Percentiles rank a stretch among this genome's conserved stretches.
Evolutionary conservation across 2,888 invertebrate genomes (phyloP).

Genomic region (Nomada lathburiana): DNA sequence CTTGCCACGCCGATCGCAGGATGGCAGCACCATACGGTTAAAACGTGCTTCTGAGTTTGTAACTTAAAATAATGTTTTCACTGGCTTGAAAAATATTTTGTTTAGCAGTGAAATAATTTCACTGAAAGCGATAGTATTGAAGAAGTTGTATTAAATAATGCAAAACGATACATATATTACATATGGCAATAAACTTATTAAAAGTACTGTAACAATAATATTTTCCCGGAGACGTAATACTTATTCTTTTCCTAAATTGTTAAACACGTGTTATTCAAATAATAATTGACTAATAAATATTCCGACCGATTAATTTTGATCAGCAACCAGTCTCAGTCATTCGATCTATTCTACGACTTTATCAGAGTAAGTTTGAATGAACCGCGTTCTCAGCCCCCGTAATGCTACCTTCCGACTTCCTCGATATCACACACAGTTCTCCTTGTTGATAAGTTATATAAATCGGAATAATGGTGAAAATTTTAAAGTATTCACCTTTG

Average conservation of each 20-base stretch:
- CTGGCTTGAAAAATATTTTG: not conserved
- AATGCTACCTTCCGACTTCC: not conserved
- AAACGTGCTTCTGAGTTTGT: not conserved
- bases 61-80: conserved; percentile 17
- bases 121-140: too few relatives aligned
- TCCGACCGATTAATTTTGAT: not conserved
- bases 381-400: conserved; percentile 17
- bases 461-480: conserved; percentile 22
- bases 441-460: not conserved
- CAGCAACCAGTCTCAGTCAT: not conserved
- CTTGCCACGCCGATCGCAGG: conserved; percentile 42
- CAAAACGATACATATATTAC: not conserved
- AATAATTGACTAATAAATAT: too few relatives aligned
- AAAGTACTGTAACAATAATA: not conserved
- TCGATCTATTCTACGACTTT: not conserved
- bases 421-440: not conserved
- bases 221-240: not conserved
- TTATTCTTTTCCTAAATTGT: not conserved
- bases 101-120: not conserved
- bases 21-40: conserved; percentile 43
- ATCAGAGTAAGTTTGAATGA: conserved; percentile 9
- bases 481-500: accelerated
- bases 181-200: not conserved
- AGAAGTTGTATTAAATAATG: not conserved
- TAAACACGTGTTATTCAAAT: not conserved